These are phyloP conservation scores for Esperia sulphurella DNA, from an alignment of 2,888 invertebrate genomes.

Conservation along the genomic window DNA sequence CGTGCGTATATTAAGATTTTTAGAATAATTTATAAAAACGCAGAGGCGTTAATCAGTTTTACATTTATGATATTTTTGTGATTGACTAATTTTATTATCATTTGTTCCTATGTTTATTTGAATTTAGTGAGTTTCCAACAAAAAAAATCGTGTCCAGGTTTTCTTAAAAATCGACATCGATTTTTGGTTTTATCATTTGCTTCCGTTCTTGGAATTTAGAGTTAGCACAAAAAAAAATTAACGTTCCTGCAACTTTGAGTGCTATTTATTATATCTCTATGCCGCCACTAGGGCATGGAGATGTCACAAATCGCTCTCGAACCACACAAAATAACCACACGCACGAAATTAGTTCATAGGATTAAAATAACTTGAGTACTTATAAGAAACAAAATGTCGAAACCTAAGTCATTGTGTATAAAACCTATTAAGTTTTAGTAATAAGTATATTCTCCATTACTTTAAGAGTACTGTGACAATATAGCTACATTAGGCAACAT, in stretches of 20 bases:
- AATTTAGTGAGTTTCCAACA: slow-evolving; percentile 51
- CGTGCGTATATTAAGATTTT: slow-evolving; percentile 66
- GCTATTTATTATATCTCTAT: slow-evolving; percentile 31
- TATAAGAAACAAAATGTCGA: slow-evolving; percentile 78
- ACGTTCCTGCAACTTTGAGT: slow-evolving; percentile 49
- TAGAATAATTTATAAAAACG: slow-evolving; percentile 64
- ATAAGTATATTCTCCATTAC: slow-evolving; percentile 76
- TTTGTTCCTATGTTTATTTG: slow-evolving; percentile 76
- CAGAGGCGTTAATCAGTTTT: slow-evolving; percentile 65
- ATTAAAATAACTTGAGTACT: slow-evolving; percentile 67
- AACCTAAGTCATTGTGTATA: slow-evolving; percentile 80
- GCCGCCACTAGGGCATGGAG: slow-evolving; percentile 22
- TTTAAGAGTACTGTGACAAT: slow-evolving; percentile 73
- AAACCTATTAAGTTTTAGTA: slow-evolving; percentile 71
- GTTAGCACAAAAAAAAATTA: slow-evolving; percentile 41
- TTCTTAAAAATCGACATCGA: slow-evolving; percentile 75
- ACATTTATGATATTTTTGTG: slow-evolving; percentile 69
- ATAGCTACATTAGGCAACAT: slow-evolving; percentile 68
- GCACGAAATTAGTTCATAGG: slow-evolving; percentile 72
- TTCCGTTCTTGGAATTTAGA: slow-evolving; percentile 50
- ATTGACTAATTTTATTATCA: slow-evolving; percentile 72
- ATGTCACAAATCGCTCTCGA: slow-evolving; percentile 34
- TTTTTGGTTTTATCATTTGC: slow-evolving; percentile 49
- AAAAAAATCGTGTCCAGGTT: slow-evolving; percentile 72
- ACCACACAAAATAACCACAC: slow-evolving; percentile 48